Base-by-base conservation (phyloP, 1,140 invertebrate species). In the Antheraea pernyi region DNA sequence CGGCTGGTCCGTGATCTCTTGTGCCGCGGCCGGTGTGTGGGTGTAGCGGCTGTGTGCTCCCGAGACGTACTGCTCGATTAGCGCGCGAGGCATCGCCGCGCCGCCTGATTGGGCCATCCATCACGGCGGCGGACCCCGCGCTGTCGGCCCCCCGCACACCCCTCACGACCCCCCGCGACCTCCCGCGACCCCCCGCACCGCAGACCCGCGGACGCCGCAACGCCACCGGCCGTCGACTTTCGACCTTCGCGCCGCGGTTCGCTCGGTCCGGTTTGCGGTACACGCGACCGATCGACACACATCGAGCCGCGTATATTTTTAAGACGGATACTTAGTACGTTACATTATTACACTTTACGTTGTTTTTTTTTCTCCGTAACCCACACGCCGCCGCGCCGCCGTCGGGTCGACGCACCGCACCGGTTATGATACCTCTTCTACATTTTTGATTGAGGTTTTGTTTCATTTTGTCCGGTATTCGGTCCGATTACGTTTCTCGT, bases 101-200 rank as follows among this genome's bases (percentile, higher is more conserved):
- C 86, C 84, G 89, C 87, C 89, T 87, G 89, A 91, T 91, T 91
- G 89, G 89, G 87, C 89, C 86, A 91, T 91, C 89, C 89, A 91
- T 91, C 89, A 90, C 85, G 69, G 77, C 85, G 77, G 74, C 82
- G 76, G 65, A 74, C 78, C 78, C 37, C 70, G 70, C 71, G 72
- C 79, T 22, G 77, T 65, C 70, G 86, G 67, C 65, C 68, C 68
- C 77, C 82, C 79, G 79, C 71, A 72, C 78, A 70, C 70, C 64
- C 22, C 65, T 30, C 42, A 30, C n/a, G 59, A 8, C 58, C 7
- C 8, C 39, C 39, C 7, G 39, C 39, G 8, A 42, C 8, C 39
- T 42, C n/a, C 13, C 22, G 7, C 59, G 39, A 11, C 46, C 18
- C 64, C 39, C 39, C 42, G n/a, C 22, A 30, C 22, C 22, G 22